These are phyloP conservation scores for Carassius carassius DNA, from an alignment of 2,113 vertebrate species.

Conservation along the genomic window DNA sequence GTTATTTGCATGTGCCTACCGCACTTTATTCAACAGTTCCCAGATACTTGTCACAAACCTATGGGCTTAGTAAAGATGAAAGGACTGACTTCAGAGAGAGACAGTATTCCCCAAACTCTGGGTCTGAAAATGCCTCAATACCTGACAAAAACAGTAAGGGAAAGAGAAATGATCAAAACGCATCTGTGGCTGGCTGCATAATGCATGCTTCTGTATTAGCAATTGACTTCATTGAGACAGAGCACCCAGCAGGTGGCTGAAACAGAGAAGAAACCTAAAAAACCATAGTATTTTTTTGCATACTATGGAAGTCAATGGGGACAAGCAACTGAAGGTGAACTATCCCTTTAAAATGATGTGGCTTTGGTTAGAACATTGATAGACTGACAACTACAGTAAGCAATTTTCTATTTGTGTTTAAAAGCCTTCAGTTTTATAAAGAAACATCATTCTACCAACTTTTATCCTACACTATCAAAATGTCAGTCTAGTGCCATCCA, in stretches of 20 bases:
- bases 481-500: background rate
- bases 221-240: constrained; percentile 26
- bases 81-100: constrained; percentile 9
- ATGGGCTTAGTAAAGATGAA: constrained; percentile 34
- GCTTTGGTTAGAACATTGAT: background rate
- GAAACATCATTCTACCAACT: background rate
- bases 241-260: background rate
- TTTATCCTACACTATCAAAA: background rate
- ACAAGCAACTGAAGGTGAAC: too few species aligned
- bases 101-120: background rate
- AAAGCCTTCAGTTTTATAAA: background rate
- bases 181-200: background rate
- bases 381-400: background rate
- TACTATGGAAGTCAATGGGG: too few species aligned
- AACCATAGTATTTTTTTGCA: too few species aligned
- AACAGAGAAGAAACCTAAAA: background rate
- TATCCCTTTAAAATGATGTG: background rate
- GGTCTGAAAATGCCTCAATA: constrained; percentile 36
- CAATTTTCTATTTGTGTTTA: background rate
- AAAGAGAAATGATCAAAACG: constrained; percentile 33
- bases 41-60: constrained; percentile 1
- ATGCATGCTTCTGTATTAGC: background rate
- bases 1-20: constrained; percentile 16
- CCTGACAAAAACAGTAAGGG: constrained; percentile 22
- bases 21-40: background rate